Conservation (phyloP, 2,888 invertebrate species). For the Megalurothrips usitatus region DNA sequence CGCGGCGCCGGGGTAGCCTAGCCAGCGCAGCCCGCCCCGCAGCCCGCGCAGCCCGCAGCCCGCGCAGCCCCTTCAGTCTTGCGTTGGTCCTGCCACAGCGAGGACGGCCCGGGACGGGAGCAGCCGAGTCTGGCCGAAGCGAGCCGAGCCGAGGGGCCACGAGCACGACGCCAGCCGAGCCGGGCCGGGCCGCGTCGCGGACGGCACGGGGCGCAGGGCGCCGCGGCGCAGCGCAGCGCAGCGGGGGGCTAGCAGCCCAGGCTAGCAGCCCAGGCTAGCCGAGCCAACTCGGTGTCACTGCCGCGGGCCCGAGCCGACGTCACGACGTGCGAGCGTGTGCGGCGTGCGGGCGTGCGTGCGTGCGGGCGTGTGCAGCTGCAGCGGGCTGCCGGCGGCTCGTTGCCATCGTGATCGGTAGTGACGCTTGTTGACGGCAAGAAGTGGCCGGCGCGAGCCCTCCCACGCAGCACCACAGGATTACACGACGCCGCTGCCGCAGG, state of each 20-base stretch:
- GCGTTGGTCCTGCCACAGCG: constrained; percentile 14
- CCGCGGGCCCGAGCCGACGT: not conserved
- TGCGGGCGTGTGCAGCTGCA: not conserved
- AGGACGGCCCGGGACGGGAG: not conserved
- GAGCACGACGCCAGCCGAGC: not conserved
- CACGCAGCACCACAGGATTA: too few species aligned
- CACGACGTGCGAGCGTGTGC: not conserved
- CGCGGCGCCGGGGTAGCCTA: not conserved
- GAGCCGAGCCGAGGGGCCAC: too few species aligned
- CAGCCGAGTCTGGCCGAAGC: not conserved
- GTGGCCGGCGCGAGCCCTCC: too few species aligned
- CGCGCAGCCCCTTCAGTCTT: not conserved
- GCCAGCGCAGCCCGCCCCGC: too few species aligned
- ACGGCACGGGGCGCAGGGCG: not conserved
- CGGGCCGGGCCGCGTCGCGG: not conserved
- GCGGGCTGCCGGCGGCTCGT: too few species aligned
- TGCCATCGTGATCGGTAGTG: too few species aligned
- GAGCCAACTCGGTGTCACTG: not conserved
- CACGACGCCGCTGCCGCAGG: too few species aligned
- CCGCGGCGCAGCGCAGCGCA: not conserved
- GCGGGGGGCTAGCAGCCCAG: not conserved
- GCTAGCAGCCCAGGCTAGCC: not conserved
- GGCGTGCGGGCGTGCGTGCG: not conserved
- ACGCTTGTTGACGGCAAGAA: too few species aligned
- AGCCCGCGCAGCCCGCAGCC: not conserved